Conservation (phyloP, 2,888 invertebrate species). For the Drosophila borborema region DNA sequence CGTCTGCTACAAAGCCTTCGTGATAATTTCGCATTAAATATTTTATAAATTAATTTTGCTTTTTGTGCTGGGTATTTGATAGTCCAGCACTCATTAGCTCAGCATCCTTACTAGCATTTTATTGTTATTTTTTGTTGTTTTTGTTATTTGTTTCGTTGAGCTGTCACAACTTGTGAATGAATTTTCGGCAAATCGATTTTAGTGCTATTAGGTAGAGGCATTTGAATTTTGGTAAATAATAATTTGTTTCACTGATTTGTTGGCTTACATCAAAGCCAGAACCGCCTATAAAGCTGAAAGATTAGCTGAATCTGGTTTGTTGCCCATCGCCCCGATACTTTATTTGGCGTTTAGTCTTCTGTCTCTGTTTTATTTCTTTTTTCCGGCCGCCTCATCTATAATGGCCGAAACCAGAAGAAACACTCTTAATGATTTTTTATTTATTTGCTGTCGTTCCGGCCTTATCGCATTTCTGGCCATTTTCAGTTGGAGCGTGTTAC, state of each 20-base stretch:
- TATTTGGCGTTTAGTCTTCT: slow-evolving; percentile 64
- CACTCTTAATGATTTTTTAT: slow-evolving; percentile 73
- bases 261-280: slow-evolving; percentile 73
- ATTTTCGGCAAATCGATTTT: slow-evolving; percentile 69
- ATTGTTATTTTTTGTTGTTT: slow-evolving; percentile 11
- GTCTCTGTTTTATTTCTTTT: slow-evolving; percentile 31
- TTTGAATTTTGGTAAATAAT: slow-evolving; percentile 66
- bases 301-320: slow-evolving; percentile 60
- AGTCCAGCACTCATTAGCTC: neutral
- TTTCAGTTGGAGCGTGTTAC: slow-evolving; percentile 68
- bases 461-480: slow-evolving; percentile 41
- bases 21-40: neutral
- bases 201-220: slow-evolving; percentile 52
- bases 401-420: slow-evolving; percentile 43
- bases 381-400: slow-evolving; percentile 44
- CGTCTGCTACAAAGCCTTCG: too few relatives aligned
- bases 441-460: slow-evolving; percentile 70
- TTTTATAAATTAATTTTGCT: too few relatives aligned
- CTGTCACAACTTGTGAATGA: slow-evolving; percentile 72
- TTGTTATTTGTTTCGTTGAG: slow-evolving; percentile 30
- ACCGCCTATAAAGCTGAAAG: slow-evolving; percentile 59
- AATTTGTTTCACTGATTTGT: slow-evolving; percentile 77
- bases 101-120: slow-evolving; percentile 9
- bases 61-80: slow-evolving; percentile 14
- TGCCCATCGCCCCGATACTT: slow-evolving; percentile 56